phyloP scores from a whole-genome alignment of 1,140 invertebrate species.

The Berghia stephanieae region DNA sequence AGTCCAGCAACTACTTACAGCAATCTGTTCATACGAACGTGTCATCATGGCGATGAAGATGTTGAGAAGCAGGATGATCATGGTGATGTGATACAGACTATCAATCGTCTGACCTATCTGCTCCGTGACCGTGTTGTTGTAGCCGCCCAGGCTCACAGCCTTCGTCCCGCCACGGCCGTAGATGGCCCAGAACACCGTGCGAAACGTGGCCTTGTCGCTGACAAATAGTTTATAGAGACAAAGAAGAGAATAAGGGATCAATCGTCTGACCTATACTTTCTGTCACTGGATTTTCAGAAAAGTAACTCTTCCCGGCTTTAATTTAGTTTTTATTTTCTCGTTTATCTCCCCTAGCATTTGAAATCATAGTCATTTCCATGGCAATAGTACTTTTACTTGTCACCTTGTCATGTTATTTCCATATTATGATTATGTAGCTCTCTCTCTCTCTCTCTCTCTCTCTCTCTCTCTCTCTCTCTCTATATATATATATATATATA shows the following conservation, averaged over 20 bases:
- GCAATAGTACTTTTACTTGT: no score
- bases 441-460: no score
- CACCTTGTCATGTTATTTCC: no score
- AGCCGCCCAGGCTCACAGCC: slow-evolving; percentile 91
- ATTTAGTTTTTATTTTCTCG: no score
- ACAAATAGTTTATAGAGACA: slow-evolving; percentile 57
- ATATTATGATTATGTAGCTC: no score
- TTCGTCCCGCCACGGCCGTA: slow-evolving; percentile 94
- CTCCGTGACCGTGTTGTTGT: slow-evolving; percentile 71
- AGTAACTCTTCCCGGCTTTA: background rate
- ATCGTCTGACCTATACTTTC: background rate
- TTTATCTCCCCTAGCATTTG: no score
- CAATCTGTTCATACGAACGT: slow-evolving; percentile 89
- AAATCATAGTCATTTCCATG: no score
- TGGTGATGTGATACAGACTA: slow-evolving; percentile 95
- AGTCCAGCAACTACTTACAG: no score
- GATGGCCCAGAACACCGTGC: slow-evolving; percentile 66
- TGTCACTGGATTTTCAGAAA: background rate
- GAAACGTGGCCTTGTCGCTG: slow-evolving; percentile 73
- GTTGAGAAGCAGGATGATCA: slow-evolving; percentile 96
- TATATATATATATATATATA: no score
- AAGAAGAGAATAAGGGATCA: background rate
- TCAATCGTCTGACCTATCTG: slow-evolving; percentile 75
- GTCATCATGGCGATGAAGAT: slow-evolving; percentile 99
- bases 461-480: no score